These are phyloP conservation scores for Drosophila pandora DNA, from an alignment of 1,140 invertebrate species.

Conservation along the genomic window DNA sequence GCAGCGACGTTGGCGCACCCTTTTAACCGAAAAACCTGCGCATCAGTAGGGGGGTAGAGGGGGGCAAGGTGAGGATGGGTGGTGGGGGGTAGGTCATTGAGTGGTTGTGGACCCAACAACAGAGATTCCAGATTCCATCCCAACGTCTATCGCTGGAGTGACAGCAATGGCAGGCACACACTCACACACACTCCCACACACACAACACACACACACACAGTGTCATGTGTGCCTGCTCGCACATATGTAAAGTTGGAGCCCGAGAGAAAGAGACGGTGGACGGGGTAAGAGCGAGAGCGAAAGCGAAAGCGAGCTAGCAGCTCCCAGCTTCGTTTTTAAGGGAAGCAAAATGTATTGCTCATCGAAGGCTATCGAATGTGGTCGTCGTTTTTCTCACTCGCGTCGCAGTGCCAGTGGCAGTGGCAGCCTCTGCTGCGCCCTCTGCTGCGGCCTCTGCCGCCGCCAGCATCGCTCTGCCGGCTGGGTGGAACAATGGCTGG, in stretches of 20 bases:
- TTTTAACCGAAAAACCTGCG: slow-evolving; percentile 64
- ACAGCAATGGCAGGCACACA: slow-evolving; percentile 49
- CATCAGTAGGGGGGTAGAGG: slow-evolving; percentile 27
- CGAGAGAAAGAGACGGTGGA: slow-evolving; percentile 9
- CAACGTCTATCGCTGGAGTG: slow-evolving; percentile 53
- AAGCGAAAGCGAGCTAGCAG: slow-evolving; percentile 22
- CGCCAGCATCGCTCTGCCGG: neutral
- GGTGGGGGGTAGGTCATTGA: slow-evolving; percentile 64
- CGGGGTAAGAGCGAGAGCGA: slow-evolving; percentile 3
- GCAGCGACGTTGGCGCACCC: slow-evolving; percentile 63
- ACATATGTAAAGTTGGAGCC: slow-evolving; percentile 18
- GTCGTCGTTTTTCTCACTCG: slow-evolving; percentile 49
- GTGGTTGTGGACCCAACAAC: slow-evolving; percentile 64
- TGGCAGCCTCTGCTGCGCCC: slow-evolving; percentile 5
- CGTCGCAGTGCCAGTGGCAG: slow-evolving; percentile 8
- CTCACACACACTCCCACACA: slow-evolving; percentile 16
- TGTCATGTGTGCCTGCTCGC: slow-evolving; percentile 53
- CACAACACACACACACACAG: slow-evolving; percentile 8
- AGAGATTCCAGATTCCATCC: slow-evolving; percentile 49
- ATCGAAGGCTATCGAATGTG: slow-evolving; percentile 81
- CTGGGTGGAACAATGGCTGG: slow-evolving; percentile 64
- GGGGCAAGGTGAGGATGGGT: slow-evolving; percentile 2
- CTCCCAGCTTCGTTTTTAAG: slow-evolving; percentile 62
- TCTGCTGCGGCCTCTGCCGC: slow-evolving; percentile 11
- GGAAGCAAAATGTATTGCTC: slow-evolving; percentile 81